These are phyloP conservation scores for Pachliopta kotzebuea DNA, from an alignment of 2,888 invertebrate genomes.

Conservation along the genomic window DNA sequence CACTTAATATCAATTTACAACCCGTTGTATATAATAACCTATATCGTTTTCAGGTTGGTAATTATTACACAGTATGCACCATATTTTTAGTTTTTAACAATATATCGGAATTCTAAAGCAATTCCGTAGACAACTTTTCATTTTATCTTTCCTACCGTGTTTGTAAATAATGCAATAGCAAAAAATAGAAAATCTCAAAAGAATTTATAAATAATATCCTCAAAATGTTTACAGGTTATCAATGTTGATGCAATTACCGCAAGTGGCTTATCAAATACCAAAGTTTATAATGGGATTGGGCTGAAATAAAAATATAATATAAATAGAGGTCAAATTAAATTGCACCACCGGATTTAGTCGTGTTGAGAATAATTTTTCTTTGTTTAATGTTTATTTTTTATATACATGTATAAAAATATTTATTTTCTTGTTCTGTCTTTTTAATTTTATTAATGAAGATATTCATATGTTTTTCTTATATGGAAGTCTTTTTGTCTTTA, in stretches of 20 bases:
- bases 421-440: slow-evolving; percentile 14
- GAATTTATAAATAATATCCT: slow-evolving; percentile 15
- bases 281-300: slow-evolving; percentile 92
- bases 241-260: slow-evolving; percentile 91
- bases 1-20: no score
- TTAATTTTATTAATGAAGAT: slow-evolving; percentile 10
- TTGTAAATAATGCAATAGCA: no score
- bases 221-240: slow-evolving; percentile 85
- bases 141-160: no score
- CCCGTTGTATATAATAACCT: no score
- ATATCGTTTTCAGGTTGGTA: no score
- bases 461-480: slow-evolving; percentile 25
- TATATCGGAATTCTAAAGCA: no score
- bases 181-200: no score
- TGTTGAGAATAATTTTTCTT: slow-evolving; percentile 37
- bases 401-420: slow-evolving; percentile 17
- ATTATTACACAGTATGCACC: no score
- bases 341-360: slow-evolving; percentile 44
- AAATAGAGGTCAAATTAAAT: slow-evolving; percentile 33
- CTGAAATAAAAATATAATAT: slow-evolving; percentile 52
- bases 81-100: no score
- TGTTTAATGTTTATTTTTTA: slow-evolving; percentile 25
- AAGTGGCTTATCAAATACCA: slow-evolving; percentile 90
- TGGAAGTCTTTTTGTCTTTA: not conserved
- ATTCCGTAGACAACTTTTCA: no score